Percentiles rank a stretch among this genome's conserved stretches.
These are phyloP conservation scores for Pinctada fucata DNA, from an alignment of 2,888 invertebrate species.

Conservation along the genomic window DNA sequence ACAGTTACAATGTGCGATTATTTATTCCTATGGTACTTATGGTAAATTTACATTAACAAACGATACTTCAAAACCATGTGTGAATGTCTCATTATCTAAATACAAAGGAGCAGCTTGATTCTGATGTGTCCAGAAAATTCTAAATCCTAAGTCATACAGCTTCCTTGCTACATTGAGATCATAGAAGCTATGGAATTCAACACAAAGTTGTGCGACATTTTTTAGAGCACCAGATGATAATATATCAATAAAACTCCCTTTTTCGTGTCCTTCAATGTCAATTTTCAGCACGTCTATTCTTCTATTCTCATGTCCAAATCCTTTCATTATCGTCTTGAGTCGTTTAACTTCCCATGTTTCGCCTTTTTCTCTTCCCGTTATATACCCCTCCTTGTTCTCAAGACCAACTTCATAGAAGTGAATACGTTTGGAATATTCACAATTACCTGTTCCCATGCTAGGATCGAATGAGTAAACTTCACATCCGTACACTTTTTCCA, in stretches of 20 bases:
- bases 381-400: neutral
- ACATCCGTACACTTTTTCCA: conserved; percentile 22
- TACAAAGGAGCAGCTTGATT: conserved; percentile 6
- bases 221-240: conserved; percentile 8
- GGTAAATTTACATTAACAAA: conserved; percentile 10
- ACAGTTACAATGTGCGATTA: no score
- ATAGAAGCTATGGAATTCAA: conserved; percentile 6
- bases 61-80: conserved; percentile 4
- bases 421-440: conserved; percentile 3
- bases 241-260: neutral
- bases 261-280: conserved; percentile 11
- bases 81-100: neutral
- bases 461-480: neutral
- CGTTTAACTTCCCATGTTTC: conserved; percentile 11
- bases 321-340: conserved; percentile 11
- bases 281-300: conserved; percentile 12
- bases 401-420: conserved; percentile 17
- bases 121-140: conserved; percentile 8
- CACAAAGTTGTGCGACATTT: conserved; percentile 8
- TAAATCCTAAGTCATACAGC: neutral
- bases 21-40: no score
- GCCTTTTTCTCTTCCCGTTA: neutral
- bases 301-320: conserved; percentile 5
- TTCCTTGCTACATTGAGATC: conserved; percentile 4
- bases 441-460: conserved; percentile 7